Base-by-base conservation (phyloP, 1,140 invertebrate species). In the Pseudomyrmex sp. region DNA sequence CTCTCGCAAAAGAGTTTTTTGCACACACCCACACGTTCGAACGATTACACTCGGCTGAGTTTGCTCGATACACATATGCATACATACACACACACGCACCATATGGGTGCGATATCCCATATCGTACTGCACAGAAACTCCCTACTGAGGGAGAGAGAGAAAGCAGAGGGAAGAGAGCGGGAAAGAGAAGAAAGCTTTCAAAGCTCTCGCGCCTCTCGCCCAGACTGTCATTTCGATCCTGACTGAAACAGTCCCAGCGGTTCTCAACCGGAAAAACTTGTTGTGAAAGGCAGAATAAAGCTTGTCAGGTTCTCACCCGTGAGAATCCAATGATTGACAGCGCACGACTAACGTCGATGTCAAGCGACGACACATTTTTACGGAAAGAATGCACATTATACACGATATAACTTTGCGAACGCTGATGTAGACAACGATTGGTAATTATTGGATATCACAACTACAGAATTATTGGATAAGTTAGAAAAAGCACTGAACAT, bases 1-100 rank as follows among this genome's bases (percentile, higher is more conserved):
- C 68, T 83, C 86, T 88, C 85, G 85, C 89, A 90, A 91, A 91
- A 91, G 88, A 91, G 83, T 90, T 87, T 91, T 92, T 92, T 92
- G 63, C 85, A 85, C 85, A 86, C 83, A 91, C 86, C 74, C 79
- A 83, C 87, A 89, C 90, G 63, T 80, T 75, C 62, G 62, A 58
- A 68, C 70, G 87, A 88, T 83, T 87, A 83, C 82, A 65, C 74
- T 70, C 74, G 80, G 13, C 35, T 10, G 46, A 65, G 68, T 59
- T 48, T 72, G 61, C 61, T 82, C 69, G 35, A 84, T 68, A 68
- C 82, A 73, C 56, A 65, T 72, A 65, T 75, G 83, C 85, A 86
- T 70, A 73, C 70, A 76, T 1, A 35, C 26, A 26, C 35, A 35
- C 35, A 35, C 35, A 35, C 35, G 7, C 5, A 7, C 35, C 5